Evolutionary conservation across 30 jellyfish, hydroid and myxozoan genomes (phyloP).

Genomic region (Sanderia malayensis): DNA sequence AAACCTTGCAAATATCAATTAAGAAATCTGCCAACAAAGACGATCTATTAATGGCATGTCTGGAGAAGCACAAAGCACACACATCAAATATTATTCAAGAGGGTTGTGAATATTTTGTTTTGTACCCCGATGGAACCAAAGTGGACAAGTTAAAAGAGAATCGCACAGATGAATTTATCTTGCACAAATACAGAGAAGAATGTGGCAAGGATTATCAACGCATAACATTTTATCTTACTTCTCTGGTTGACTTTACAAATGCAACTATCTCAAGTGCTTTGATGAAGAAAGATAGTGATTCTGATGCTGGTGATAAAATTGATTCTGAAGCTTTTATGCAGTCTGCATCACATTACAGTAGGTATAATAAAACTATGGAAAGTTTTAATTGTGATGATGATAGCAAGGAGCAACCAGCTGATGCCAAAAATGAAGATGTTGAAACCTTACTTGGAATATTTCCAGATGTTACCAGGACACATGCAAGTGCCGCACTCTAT

Average conservation of each 20-base stretch:
- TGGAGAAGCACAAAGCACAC: constrained; percentile 1
- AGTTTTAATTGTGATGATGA: too few species aligned
- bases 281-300: not conserved
- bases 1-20: not conserved
- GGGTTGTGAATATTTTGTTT: not conserved
- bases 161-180: not conserved
- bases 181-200: constrained; percentile 7
- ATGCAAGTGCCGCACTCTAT: too few species aligned
- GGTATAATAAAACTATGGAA: too few species aligned
- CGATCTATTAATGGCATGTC: not conserved
- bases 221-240: not conserved
- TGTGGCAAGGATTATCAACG: not conserved
- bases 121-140: constrained; percentile 16
- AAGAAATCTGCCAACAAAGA: not conserved
- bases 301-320: not conserved
- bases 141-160: not conserved
- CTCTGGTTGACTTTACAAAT: not conserved
- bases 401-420: too few species aligned
- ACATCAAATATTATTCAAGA: not conserved
- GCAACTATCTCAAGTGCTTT: not conserved
- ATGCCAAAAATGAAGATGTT: not conserved
- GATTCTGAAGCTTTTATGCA: not conserved
- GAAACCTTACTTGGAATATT: too few species aligned
- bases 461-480: too few species aligned
- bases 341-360: too few species aligned